phyloP scores from a whole-genome alignment of 2,797 vertebrate species.

The Gallirallus australis region DNA sequence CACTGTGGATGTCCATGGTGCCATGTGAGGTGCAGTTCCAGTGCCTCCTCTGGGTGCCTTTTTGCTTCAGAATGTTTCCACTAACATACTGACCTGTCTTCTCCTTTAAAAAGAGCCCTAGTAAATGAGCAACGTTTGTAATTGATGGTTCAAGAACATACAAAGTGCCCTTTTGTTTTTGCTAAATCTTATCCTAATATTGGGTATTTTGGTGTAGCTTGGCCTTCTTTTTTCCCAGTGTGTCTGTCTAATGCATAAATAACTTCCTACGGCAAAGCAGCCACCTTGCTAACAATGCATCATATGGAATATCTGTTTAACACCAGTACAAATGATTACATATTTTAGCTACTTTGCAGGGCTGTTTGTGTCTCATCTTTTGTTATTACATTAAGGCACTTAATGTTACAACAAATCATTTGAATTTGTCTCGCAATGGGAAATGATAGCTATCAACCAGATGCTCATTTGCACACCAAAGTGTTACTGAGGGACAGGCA shows the following conservation, averaged over 20 bases:
- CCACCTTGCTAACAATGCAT: background rate
- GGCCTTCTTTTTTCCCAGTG: background rate
- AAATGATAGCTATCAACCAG: background rate
- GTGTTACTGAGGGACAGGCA: background rate
- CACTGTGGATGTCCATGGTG: background rate
- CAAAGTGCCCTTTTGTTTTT: background rate
- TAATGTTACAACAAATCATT: background rate
- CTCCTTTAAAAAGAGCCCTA: background rate
- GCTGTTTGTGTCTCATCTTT: background rate
- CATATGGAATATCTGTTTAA: background rate
- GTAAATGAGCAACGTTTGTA: background rate
- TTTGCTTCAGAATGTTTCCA: background rate
- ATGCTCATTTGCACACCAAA: background rate
- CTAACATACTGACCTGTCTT: background rate
- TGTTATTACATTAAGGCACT: background rate
- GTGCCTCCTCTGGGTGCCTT: background rate
- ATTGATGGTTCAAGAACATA: background rate
- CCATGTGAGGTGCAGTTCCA: accelerated
- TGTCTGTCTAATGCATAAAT: background rate
- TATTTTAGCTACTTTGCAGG: background rate
- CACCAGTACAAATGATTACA: background rate
- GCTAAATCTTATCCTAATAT: background rate
- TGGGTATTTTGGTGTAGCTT: background rate
- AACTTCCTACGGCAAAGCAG: background rate
- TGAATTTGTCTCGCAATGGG: background rate